Evolutionary conservation across 2,888 invertebrate species (phyloP).

Genomic region (Meandrusa payeni): DNA sequence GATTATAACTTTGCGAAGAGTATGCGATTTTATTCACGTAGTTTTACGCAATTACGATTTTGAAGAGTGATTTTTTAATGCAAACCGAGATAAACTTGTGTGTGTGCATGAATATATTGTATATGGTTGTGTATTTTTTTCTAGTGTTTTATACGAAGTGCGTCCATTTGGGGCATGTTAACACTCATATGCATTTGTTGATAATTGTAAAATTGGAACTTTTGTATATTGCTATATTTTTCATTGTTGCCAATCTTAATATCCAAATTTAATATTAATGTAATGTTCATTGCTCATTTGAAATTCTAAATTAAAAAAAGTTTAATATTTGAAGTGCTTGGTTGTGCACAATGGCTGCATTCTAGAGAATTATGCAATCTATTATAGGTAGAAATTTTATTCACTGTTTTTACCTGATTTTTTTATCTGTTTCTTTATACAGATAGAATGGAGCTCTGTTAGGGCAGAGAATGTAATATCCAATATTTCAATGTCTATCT

Average conservation of each 20-base stretch:
- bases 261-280: slow-evolving; percentile 27
- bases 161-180: slow-evolving; percentile 4
- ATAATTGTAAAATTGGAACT: slow-evolving; percentile 30
- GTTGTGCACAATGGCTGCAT: slow-evolving; percentile 18
- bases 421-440: too few relatives aligned
- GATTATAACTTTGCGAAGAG: slow-evolving; percentile 10
- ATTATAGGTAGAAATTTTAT: neutral
- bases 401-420: neutral
- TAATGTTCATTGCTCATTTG: slow-evolving; percentile 38
- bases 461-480: too few relatives aligned
- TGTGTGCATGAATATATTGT: slow-evolving; percentile 26
- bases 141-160: slow-evolving; percentile 31
- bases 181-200: slow-evolving; percentile 23
- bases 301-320: slow-evolving; percentile 26
- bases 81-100: slow-evolving; percentile 19
- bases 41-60: slow-evolving; percentile 12
- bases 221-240: slow-evolving; percentile 52
- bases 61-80: slow-evolving; percentile 15
- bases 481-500: too few relatives aligned
- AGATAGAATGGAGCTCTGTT: too few relatives aligned
- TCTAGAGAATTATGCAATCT: slow-evolving; percentile 1
- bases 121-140: slow-evolving; percentile 35
- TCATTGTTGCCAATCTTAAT: slow-evolving; percentile 69
- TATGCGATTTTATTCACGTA: slow-evolving; percentile 4
- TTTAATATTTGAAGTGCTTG: slow-evolving; percentile 25